These are phyloP conservation scores for Epicampocera succincta DNA, from an alignment of 2,888 invertebrate genomes.

Conservation along the genomic window DNA sequence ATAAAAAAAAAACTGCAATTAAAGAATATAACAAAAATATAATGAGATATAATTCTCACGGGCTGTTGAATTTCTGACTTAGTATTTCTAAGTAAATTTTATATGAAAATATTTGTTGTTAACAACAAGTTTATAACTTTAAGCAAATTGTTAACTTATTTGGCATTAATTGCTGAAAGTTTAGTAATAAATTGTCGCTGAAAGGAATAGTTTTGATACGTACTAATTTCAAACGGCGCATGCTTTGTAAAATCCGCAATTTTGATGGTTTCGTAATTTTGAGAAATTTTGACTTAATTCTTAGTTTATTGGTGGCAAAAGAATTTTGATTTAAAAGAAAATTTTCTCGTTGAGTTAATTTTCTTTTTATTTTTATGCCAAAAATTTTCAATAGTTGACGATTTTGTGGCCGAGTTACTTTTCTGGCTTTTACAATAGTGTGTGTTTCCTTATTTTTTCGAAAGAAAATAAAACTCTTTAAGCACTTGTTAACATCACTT, in stretches of 20 bases:
- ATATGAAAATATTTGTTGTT: too few species aligned
- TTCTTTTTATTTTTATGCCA: too few species aligned
- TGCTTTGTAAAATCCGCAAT: slow-evolving; percentile 68
- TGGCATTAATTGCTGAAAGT: slow-evolving; percentile 19
- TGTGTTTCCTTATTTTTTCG: too few species aligned
- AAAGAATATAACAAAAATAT: neutral
- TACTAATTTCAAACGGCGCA: slow-evolving; percentile 70
- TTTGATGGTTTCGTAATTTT: slow-evolving; percentile 68
- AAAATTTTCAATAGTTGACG: neutral
- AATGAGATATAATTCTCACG: too few species aligned
- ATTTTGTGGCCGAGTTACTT: neutral
- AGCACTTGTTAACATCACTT: slow-evolving; percentile 66
- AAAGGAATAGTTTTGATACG: slow-evolving; percentile 50
- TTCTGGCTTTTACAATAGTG: too few species aligned
- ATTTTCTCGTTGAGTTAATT: too few species aligned
- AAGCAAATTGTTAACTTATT: too few species aligned
- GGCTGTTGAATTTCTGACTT: too few species aligned
- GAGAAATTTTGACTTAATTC: slow-evolving; percentile 54
- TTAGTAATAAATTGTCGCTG: neutral
- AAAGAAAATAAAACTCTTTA: slow-evolving; percentile 48
- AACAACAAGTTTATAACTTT: too few species aligned
- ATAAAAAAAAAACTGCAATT: slow-evolving; percentile 9
- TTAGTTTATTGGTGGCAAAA: neutral
- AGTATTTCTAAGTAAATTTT: too few species aligned
- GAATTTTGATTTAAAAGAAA: too few species aligned